Percentiles rank a stretch among this genome's conserved stretches.
Conservation (phyloP, 2,797 vertebrate species). For the Scolopax rusticola region DNA sequence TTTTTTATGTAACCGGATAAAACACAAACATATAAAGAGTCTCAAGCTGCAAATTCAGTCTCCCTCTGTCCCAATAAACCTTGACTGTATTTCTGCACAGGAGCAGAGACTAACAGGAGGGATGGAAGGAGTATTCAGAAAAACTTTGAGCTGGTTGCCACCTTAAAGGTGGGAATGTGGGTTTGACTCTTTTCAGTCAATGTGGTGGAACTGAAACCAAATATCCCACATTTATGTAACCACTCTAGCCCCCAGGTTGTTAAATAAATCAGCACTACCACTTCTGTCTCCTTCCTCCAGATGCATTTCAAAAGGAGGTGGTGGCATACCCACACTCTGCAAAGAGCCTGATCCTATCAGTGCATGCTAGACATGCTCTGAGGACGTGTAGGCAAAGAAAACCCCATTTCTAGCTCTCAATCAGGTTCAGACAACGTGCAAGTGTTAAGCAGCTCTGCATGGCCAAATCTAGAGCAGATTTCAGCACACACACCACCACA, state of each 20-base stretch:
- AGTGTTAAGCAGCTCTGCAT: background rate
- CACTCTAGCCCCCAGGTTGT: background rate
- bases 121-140: background rate
- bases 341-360: background rate
- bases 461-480: background rate
- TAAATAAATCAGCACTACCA: slow-evolving; percentile 7
- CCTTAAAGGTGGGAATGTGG: background rate
- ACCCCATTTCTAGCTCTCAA: background rate
- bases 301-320: background rate
- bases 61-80: background rate
- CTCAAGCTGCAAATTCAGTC: background rate
- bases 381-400: background rate
- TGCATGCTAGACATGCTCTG: rapidly evolving
- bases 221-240: background rate
- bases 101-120: background rate
- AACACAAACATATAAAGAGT: background rate
- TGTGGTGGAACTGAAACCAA: background rate
- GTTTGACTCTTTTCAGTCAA: background rate
- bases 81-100: background rate
- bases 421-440: background rate
- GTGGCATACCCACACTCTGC: background rate
- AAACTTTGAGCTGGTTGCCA: background rate
- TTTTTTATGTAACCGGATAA: background rate
- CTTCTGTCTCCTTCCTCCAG: background rate
- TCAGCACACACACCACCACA: background rate